These are phyloP conservation scores for Cyclargus thomasi DNA, from an alignment of 1,140 invertebrate species.

Conservation along the genomic window DNA sequence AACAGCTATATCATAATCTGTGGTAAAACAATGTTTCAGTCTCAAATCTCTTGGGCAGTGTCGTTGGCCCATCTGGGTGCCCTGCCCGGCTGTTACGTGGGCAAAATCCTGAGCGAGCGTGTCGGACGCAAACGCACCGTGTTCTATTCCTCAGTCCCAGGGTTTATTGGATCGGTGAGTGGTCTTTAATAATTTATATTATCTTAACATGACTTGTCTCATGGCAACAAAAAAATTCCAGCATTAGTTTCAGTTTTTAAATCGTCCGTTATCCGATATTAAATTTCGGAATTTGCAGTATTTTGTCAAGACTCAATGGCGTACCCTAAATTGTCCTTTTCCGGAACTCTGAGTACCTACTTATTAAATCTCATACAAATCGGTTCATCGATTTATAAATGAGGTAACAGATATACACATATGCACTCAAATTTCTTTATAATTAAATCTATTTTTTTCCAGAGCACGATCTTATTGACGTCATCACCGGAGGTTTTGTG, in stretches of 20 bases:
- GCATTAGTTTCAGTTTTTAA: no score
- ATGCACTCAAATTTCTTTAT: background rate
- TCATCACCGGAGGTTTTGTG: constrained; percentile 67
- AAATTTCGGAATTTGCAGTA: no score
- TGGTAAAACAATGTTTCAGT: constrained; percentile 29
- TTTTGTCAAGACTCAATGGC: no score
- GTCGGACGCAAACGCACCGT: constrained; percentile 80
- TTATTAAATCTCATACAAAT: no score
- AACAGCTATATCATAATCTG: no score
- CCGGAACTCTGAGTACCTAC: no score
- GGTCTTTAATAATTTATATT: constrained; percentile 13
- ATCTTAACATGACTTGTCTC: no score
- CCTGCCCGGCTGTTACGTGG: constrained; percentile 76
- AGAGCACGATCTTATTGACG: constrained; percentile 77
- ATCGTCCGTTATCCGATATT: no score
- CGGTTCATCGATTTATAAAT: no score
- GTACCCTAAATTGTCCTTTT: no score
- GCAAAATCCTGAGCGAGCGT: constrained; percentile 76
- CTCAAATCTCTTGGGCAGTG: constrained; percentile 80
- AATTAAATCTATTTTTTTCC: constrained; percentile 66
- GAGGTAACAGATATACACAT: no score
- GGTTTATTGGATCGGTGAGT: constrained; percentile 68
- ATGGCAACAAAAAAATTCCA: no score
- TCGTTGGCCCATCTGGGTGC: constrained; percentile 81
- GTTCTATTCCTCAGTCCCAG: constrained; percentile 75